Conservation (phyloP, 1,140 invertebrate species). For the Aphelenchoides fujianensis region DNA sequence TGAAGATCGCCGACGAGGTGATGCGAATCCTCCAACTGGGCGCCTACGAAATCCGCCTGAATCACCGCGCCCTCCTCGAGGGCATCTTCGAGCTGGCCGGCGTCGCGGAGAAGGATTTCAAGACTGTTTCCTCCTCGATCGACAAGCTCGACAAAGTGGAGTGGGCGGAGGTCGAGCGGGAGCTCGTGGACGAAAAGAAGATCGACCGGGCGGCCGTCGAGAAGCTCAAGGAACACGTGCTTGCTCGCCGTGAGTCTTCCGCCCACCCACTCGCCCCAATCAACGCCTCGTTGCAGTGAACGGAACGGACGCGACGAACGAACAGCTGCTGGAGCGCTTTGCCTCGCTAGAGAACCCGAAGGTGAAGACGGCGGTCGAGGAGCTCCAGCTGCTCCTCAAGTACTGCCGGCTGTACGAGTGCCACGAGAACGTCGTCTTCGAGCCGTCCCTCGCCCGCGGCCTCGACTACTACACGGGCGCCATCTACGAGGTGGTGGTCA, state of each 20-base stretch:
- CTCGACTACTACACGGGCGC: constrained; percentile 98
- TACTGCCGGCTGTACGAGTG: constrained; percentile 81
- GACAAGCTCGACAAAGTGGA: constrained; percentile 95
- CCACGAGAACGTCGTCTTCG: constrained; percentile 74
- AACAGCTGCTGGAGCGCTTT: constrained; percentile 30
- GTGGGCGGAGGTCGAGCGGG: constrained; percentile 88
- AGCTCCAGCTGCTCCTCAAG: constrained; percentile 78
- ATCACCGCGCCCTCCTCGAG: constrained; percentile 87
- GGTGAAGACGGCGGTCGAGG: constrained; percentile 68
- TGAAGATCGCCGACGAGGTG: constrained; percentile 86
- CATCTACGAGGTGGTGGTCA: constrained; percentile 92
- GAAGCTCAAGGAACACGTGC: constrained; percentile 85
- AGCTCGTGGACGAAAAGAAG: constrained; percentile 92
- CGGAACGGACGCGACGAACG: too few species aligned
- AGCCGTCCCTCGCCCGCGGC: constrained; percentile 91
- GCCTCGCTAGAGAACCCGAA: constrained; percentile 75
- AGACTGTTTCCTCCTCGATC: constrained; percentile 91
- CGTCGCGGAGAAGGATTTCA: constrained; percentile 81
- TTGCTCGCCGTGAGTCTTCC: constrained; percentile 63
- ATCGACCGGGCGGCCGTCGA: constrained; percentile 77
- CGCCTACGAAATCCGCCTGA: constrained; percentile 83
- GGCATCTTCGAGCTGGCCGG: constrained; percentile 95
- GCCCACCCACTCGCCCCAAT: too few species aligned
- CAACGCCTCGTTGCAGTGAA: too few species aligned
- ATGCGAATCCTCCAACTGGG: constrained; percentile 78